phyloP scores from a whole-genome alignment of 2,888 invertebrate species.

The Acanthosepion lycidas region DNA sequence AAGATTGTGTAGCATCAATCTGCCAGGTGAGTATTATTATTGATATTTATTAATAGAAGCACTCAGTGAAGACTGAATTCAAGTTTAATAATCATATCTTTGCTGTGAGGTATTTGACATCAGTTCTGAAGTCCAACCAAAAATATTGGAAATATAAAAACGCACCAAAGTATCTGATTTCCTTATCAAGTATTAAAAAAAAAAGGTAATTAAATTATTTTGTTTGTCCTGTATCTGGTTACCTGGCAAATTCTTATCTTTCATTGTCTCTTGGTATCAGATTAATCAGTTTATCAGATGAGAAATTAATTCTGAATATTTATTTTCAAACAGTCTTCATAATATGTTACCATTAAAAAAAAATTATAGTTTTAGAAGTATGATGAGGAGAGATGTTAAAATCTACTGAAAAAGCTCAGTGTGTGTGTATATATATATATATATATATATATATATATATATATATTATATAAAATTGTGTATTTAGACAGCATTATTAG shows the following conservation, averaged over 20 bases:
- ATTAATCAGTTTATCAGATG: not conserved
- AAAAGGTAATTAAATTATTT: not conserved
- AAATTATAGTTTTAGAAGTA: not conserved
- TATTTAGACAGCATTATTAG: too few species aligned
- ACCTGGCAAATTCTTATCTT: not conserved
- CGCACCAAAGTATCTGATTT: not conserved
- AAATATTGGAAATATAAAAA: not conserved
- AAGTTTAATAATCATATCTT: too few species aligned
- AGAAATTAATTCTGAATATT: not conserved
- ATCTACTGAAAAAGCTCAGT: too few species aligned
- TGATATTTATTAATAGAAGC: too few species aligned
- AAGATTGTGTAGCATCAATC: too few species aligned
- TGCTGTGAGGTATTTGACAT: too few species aligned
- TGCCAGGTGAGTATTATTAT: too few species aligned
- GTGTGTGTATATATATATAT: too few species aligned
- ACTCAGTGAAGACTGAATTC: too few species aligned
- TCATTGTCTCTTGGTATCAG: not conserved
- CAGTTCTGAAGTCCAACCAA: not conserved
- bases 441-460: too few species aligned
- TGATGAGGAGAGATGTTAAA: not conserved
- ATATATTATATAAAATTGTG: too few species aligned
- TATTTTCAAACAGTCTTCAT: not conserved
- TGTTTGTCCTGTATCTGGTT: not conserved
- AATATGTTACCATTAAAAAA: not conserved
- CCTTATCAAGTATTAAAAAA: not conserved